Conservation (phyloP, 2,113 vertebrate genomes). For the Aplodontia rufa region DNA sequence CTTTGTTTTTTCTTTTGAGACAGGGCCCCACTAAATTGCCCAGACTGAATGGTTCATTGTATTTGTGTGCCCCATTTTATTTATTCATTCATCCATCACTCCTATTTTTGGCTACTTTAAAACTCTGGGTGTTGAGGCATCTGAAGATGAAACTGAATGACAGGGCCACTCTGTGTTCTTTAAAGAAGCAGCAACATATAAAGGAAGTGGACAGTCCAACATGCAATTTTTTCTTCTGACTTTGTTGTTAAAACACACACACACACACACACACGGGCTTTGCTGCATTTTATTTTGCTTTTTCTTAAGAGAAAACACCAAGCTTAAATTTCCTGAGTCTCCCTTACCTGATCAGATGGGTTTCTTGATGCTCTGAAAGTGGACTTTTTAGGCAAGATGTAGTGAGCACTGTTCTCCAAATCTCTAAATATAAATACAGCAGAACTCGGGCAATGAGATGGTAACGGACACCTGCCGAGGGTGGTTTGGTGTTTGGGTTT, state of each 20-base stretch:
- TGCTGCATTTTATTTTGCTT: background rate
- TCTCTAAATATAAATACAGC: background rate
- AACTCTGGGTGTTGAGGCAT: background rate
- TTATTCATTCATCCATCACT: background rate
- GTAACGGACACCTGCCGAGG: background rate
- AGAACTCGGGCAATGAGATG: background rate
- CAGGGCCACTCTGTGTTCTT: background rate
- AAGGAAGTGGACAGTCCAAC: background rate
- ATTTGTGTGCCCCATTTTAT: background rate
- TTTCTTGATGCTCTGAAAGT: slow-evolving; percentile 16
- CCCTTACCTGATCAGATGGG: background rate
- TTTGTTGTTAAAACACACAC: background rate
- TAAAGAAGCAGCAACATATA: background rate
- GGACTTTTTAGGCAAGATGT: background rate
- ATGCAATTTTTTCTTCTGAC: background rate
- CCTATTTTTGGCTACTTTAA: slow-evolving; percentile 15
- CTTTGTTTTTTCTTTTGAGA: background rate
- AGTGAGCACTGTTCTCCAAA: background rate
- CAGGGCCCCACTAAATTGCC: no score
- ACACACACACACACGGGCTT: background rate
- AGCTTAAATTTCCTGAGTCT: background rate
- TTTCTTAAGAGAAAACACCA: background rate
- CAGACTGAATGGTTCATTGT: background rate
- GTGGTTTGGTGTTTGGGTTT: background rate
- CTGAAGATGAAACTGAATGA: slow-evolving; percentile 8